Evolutionary conservation across 1,140 invertebrate species (phyloP), one percentile per base, ranked within the genome.

Genomic region (Calephelis nemesis): DNA sequence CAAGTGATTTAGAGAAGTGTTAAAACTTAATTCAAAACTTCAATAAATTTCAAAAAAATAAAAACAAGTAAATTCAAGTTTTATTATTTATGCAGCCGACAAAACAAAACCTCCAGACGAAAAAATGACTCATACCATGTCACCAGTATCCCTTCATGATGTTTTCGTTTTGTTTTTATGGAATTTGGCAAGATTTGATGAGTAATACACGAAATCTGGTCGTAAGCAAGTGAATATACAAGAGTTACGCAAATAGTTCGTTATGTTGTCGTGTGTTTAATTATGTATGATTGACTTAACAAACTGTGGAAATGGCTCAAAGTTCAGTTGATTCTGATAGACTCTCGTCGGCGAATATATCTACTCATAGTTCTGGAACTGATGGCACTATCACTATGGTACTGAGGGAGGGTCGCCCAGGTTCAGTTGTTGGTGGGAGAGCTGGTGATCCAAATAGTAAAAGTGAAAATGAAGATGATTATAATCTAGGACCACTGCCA

Each of bases 401-500:
- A 39, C 54, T 58, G 19, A 58, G 54, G 6, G 54, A 58, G 11
- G 19, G 19, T 58, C 52, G 52, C 6, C 52, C 52, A 58, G 89
- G 89, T 7, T 91, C 88, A 54, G 88, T 90, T 8, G 85, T 90
- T 63, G 88, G 88, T 65, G 87, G 88, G 5, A 87, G 87, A 69
- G 79, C 75, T 65, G 87, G 84, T 12, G 88, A 91, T 70, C 74
- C 76, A 45, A 77, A 75, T 4, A 80, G 74, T 30, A 90, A 90
- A 69, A 81, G 85, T 67, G 84, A 88, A 64, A 83, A 92, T 80
- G 92, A 92, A 66, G 89, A 92, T 80, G 91, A 92, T 71, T 92
- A 90, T 68, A 87, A 88, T 40, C 74, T 99, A 11, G 98, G 98
- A 45, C 97, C 98, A 6, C 90, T 99, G 65, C 98, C 98, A 62